Evolutionary conservation across 2,113 vertebrate genomes (phyloP).

Genomic region (Dendropsophus ebraccatus): DNA sequence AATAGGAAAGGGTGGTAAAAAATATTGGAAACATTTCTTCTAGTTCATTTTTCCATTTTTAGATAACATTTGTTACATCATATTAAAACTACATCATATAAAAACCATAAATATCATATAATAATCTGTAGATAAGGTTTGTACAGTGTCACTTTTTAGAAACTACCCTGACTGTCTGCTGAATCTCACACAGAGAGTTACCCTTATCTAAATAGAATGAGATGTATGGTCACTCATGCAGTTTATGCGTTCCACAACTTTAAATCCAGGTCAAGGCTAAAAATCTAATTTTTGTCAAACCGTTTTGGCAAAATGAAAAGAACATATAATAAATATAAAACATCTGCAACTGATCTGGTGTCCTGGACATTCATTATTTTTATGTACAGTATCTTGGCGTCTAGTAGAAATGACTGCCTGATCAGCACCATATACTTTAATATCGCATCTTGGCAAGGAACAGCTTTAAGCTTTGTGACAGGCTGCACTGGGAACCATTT

Average conservation of each 20-base stretch:
- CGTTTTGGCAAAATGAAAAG: slow-evolving; percentile 23
- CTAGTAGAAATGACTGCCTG: slow-evolving; percentile 27
- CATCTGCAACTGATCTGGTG: slow-evolving; percentile 37
- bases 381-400: slow-evolving; percentile 39
- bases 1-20: background rate
- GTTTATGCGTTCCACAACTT: background rate
- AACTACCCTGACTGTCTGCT: background rate
- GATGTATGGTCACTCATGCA: background rate
- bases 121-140: background rate
- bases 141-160: background rate
- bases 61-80: background rate
- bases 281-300: slow-evolving; percentile 25
- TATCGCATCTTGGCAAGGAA: slow-evolving; percentile 20
- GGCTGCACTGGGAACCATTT: slow-evolving; percentile 16
- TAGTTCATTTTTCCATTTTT: background rate
- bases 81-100: background rate
- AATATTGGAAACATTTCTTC: background rate
- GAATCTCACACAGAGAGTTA: background rate
- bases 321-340: slow-evolving; percentile 32
- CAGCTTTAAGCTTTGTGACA: slow-evolving; percentile 18
- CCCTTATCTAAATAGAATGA: background rate
- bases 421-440: slow-evolving; percentile 40
- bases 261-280: slow-evolving; percentile 7
- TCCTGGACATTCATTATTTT: slow-evolving; percentile 39
- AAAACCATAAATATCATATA: too few relatives aligned